A percentile compares a stretch with the other conserved stretches of the same genome.
Evolutionary conservation across 2,113 vertebrate species (phyloP).

Genomic region (Ageneiosus marmoratus): DNA sequence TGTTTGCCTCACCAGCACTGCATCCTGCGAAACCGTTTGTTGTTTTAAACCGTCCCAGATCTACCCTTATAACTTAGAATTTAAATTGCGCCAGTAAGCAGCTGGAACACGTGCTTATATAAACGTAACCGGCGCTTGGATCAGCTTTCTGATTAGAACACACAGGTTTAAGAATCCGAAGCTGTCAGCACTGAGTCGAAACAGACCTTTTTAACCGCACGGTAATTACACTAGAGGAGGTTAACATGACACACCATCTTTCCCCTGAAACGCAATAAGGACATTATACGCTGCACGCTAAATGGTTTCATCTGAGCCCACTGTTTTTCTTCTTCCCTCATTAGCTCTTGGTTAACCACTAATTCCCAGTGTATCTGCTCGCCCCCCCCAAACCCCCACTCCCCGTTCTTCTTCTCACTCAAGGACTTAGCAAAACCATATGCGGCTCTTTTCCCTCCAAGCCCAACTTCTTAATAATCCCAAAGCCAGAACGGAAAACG

Average conservation of each 20-base stretch:
- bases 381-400: slow-evolving; percentile 44
- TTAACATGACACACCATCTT: slow-evolving; percentile 63
- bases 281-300: slow-evolving; percentile 61
- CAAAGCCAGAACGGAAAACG: slow-evolving; percentile 68
- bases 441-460: slow-evolving; percentile 55
- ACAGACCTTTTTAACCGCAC: slow-evolving; percentile 54
- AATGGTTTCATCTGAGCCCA: slow-evolving; percentile 70
- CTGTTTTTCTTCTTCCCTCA: slow-evolving; percentile 73
- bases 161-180: slow-evolving; percentile 43
- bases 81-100: slow-evolving; percentile 33
- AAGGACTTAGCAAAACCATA: slow-evolving; percentile 69
- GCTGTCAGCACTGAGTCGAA: slow-evolving; percentile 56
- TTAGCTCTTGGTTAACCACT: slow-evolving; percentile 77
- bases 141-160: slow-evolving; percentile 39
- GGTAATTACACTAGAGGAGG: slow-evolving; percentile 59
- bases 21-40: slow-evolving; percentile 41
- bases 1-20: slow-evolving; percentile 54
- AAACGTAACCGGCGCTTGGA: slow-evolving; percentile 27
- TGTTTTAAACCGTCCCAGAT: slow-evolving; percentile 49
- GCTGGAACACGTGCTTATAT: slow-evolving; percentile 47
- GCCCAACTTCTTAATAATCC: slow-evolving; percentile 62
- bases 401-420: slow-evolving; percentile 53
- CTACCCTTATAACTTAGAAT: slow-evolving; percentile 32
- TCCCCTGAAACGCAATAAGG: slow-evolving; percentile 63
- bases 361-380: slow-evolving; percentile 70